A percentile compares a stretch with the other conserved stretches of the same genome.
These are phyloP conservation scores for Mimachlamys varia DNA, from an alignment of 2,888 invertebrate genomes.

Conservation along the genomic window DNA sequence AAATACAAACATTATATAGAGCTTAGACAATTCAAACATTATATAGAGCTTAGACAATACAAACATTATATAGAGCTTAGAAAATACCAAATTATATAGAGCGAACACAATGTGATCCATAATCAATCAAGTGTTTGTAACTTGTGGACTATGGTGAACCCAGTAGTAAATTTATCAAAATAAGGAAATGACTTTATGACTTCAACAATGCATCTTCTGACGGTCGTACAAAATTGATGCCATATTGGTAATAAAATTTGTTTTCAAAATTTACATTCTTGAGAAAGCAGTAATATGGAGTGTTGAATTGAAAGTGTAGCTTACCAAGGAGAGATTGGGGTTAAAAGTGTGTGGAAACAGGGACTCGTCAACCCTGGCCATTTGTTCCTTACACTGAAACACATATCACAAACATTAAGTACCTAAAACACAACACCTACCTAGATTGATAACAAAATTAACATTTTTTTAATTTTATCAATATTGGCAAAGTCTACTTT, in stretches of 20 bases:
- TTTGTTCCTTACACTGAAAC: constrained; percentile 79
- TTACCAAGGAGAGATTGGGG: constrained; percentile 78
- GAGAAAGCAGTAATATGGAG: neutral
- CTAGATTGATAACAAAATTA: neutral
- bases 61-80: neutral
- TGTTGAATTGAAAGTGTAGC: constrained; percentile 50
- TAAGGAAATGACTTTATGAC: too few species aligned
- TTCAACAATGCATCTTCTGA: too few species aligned
- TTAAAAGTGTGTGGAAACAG: constrained; percentile 81
- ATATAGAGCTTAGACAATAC: too few species aligned
- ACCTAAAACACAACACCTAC: neutral
- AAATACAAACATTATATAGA: neutral
- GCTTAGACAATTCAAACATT: too few species aligned
- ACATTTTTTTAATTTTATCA: neutral
- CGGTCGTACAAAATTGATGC: too few species aligned
- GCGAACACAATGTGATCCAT: neutral
- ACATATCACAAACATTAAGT: neutral
- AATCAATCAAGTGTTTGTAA: too few species aligned
- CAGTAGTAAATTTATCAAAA: too few species aligned
- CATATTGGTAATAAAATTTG: neutral
- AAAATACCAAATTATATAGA: too few species aligned
- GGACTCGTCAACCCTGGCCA: constrained; percentile 78
- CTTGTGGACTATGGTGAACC: too few species aligned
- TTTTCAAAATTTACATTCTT: neutral
- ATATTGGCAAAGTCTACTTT: neutral